Conservation (phyloP, 2,888 invertebrate species). For the Noctua janthe region DNA sequence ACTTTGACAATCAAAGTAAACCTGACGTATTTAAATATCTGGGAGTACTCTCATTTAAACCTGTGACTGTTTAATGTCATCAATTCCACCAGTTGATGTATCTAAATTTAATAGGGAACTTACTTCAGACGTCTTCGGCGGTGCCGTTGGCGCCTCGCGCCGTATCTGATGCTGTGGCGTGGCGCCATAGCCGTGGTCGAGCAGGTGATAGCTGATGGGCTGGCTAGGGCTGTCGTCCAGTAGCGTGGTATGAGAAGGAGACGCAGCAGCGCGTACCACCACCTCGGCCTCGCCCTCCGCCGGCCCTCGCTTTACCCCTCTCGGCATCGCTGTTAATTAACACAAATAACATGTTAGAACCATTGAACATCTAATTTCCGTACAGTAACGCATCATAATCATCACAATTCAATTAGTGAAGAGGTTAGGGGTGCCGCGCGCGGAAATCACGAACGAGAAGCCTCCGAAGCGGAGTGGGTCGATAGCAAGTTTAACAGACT, state of each 20-base stretch:
- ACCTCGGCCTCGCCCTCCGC: constrained; percentile 89
- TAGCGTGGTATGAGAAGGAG: constrained; percentile 89
- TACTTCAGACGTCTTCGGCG: constrained; percentile 91
- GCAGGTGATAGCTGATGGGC: constrained; percentile 93
- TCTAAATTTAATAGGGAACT: constrained; percentile 68
- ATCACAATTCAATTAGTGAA: constrained; percentile 88
- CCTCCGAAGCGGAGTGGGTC: constrained; percentile 87
- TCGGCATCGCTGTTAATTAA: constrained; percentile 89
- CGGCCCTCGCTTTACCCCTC: constrained; percentile 90
- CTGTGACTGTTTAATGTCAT: neutral
- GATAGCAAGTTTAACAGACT: constrained; percentile 80
- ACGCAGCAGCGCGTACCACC: constrained; percentile 88
- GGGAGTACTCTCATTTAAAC: constrained; percentile 9
- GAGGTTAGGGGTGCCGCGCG: constrained; percentile 90
- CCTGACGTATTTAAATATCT: neutral
- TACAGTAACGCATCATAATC: constrained; percentile 73
- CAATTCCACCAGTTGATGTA: neutral
- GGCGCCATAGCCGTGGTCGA: constrained; percentile 96
- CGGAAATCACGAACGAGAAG: constrained; percentile 86
- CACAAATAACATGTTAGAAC: constrained; percentile 68
- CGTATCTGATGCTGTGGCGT: constrained; percentile 93
- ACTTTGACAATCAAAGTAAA: neutral
- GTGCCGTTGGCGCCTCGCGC: constrained; percentile 89
- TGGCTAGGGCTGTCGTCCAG: constrained; percentile 89
- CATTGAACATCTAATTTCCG: constrained; percentile 64